Evolutionary conservation across 2,113 vertebrate species (phyloP).

Genomic region (Lasiurus cinereus): DNA sequence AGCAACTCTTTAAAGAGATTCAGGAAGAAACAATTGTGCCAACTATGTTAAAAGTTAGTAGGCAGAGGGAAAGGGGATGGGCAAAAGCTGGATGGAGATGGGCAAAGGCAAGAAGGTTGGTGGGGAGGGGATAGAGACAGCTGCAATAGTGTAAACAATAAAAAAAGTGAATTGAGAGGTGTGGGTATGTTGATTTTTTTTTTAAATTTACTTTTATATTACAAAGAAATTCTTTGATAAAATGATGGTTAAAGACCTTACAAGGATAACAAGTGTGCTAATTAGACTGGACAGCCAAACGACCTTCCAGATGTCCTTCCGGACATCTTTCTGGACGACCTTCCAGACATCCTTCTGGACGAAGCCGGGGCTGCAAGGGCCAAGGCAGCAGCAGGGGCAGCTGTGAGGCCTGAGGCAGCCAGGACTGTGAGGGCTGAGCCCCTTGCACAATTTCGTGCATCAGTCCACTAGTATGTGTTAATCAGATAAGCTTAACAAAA

Average conservation of each 20-base stretch:
- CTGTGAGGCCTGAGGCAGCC: no score
- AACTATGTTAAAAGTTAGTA: background rate
- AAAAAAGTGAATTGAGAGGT: background rate
- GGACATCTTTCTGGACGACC: no score
- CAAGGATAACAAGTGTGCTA: background rate
- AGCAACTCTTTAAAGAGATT: background rate
- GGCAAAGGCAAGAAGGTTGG: background rate
- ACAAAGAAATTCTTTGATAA: slow-evolving; percentile 13
- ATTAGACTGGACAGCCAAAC: no score
- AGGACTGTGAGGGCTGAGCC: no score
- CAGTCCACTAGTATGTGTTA: background rate
- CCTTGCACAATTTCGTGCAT: no score
- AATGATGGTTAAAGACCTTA: background rate
- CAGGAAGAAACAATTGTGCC: background rate
- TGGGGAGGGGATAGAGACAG: background rate
- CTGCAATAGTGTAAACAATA: background rate
- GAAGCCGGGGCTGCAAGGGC: no score
- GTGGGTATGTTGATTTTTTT: background rate
- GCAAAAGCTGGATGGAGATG: background rate
- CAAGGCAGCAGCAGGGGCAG: no score
- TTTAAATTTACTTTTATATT: background rate
- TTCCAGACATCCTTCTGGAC: no score
- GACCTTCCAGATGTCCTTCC: no score
- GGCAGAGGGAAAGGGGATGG: background rate
- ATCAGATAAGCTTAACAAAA: background rate